Evolutionary conservation across 2,113 vertebrate species (phyloP).

Genomic region (Pteropus alecto): DNA sequence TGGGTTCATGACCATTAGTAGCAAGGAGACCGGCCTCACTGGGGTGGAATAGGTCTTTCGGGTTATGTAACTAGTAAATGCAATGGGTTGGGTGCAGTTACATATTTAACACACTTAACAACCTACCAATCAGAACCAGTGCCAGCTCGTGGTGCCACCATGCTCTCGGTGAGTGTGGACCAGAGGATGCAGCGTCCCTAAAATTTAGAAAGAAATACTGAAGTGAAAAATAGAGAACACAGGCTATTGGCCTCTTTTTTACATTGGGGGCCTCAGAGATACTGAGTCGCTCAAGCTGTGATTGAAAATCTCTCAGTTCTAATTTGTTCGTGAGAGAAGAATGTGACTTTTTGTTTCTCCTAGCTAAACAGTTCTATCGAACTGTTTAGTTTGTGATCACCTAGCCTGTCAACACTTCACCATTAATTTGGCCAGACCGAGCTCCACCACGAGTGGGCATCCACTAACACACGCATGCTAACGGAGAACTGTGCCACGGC

Average conservation of each 20-base stretch:
- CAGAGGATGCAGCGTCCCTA: accelerated
- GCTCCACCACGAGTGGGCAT: accelerated
- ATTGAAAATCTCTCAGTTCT: background rate
- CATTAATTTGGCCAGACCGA: accelerated
- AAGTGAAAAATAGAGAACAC: background rate
- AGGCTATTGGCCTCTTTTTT: background rate
- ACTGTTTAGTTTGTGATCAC: background rate
- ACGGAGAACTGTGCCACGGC: accelerated
- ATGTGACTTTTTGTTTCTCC: background rate
- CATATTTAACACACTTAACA: background rate
- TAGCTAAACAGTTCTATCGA: accelerated
- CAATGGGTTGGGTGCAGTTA: background rate
- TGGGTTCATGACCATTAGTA: background rate
- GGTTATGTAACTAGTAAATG: background rate
- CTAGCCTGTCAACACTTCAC: accelerated
- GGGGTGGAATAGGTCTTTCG: background rate
- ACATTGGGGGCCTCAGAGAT: background rate
- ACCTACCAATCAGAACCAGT: background rate
- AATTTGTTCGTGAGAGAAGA: background rate
- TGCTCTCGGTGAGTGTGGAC: background rate
- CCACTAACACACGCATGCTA: accelerated
- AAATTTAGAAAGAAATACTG: background rate
- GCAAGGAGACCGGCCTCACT: accelerated
- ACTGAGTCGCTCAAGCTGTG: background rate
- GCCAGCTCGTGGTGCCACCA: accelerated